Evolutionary conservation across 2,113 vertebrate genomes (phyloP), one percentile per base, ranked within the genome.

Genomic region (Etheostoma cragini): DNA sequence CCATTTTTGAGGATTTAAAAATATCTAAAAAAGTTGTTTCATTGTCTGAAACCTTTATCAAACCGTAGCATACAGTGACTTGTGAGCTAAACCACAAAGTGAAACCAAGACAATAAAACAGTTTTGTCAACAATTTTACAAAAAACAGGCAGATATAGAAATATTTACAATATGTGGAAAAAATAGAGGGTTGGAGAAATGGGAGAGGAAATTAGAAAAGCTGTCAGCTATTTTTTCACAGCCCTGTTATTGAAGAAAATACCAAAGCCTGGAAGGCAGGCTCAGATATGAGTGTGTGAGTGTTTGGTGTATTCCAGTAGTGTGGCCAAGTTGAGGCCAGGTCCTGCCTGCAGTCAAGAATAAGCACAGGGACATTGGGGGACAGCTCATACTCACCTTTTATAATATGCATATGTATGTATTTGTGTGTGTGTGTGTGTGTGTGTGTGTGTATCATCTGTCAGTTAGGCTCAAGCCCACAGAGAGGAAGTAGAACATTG

Each of bases 401-500:
- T 74, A 16, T 30, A 3, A 6, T 26, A 2, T 52, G 61, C 67
- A 73, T 62, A n/a, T 49, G 26, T 45, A 30, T 26, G 26, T 30
- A 4, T 50, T 52, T 80, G 80, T 62, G 47, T 49, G 42, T 52
- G 52, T 53, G n/a, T 30, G 30, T 50, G 61, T 80, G 80, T 62
- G 47, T 49, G 42, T 52, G 52, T 53, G n/a, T 61, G 66, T 75
- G 65, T 33, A 4, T 61, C 47, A 63, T 63, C 45, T 56, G 50
- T 72, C 68, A 53, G 33, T 66, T 54, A 83, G 57, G n/a, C 21
- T 45, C 0, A 8, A 21, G 71, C 47, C 67, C 33, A 13, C 58
- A 78, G 84, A 85, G 70, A 76, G 56, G 68, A 69, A 68, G 75
- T 58, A 30, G 49, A 64, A 56, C 52, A 64, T 42, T 53, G 15